Evolutionary conservation across 92 coral and sea anemone species (phyloP).

Genomic region (Epizoanthus fatuus): DNA sequence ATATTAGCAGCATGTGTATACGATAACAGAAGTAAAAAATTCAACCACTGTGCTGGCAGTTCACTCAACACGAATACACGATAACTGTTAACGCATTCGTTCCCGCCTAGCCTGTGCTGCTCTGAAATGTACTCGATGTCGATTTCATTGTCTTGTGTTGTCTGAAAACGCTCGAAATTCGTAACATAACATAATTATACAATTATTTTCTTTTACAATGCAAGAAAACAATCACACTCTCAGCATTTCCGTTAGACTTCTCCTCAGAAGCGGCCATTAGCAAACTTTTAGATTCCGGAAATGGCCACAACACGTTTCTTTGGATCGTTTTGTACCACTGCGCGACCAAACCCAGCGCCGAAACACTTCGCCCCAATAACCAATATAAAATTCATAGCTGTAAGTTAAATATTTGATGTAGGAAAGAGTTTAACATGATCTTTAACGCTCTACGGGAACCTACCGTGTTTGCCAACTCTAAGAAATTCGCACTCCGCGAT

Average conservation of each 20-base stretch:
- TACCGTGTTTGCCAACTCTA: constrained; percentile 98
- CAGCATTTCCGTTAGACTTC: constrained; percentile 2
- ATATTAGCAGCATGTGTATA: constrained; percentile 3
- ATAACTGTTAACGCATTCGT: too few species aligned
- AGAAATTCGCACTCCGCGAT: constrained; percentile 91
- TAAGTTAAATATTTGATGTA: constrained; percentile 3
- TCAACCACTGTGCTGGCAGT: background rate
- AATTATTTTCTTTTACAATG: background rate
- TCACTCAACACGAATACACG: too few species aligned
- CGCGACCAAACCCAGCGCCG: background rate
- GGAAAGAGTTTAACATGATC: background rate
- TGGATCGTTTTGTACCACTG: background rate
- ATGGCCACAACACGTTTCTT: constrained; percentile 33
- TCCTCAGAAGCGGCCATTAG: constrained; percentile 23
- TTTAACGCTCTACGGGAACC: constrained; percentile 55
- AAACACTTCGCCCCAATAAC: constrained; percentile 2
- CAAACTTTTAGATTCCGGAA: constrained; percentile 34
- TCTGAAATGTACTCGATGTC: background rate
- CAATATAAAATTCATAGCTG: constrained; percentile 3
- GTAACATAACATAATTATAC: constrained; percentile 12
- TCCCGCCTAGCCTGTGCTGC: background rate
- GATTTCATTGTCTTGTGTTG: constrained; percentile 15
- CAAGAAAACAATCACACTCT: background rate
- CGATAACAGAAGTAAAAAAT: background rate
- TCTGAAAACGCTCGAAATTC: constrained; percentile 2